Evolutionary conservation across 1,140 invertebrate genomes (phyloP).

Genomic region (Myzus persicae): DNA sequence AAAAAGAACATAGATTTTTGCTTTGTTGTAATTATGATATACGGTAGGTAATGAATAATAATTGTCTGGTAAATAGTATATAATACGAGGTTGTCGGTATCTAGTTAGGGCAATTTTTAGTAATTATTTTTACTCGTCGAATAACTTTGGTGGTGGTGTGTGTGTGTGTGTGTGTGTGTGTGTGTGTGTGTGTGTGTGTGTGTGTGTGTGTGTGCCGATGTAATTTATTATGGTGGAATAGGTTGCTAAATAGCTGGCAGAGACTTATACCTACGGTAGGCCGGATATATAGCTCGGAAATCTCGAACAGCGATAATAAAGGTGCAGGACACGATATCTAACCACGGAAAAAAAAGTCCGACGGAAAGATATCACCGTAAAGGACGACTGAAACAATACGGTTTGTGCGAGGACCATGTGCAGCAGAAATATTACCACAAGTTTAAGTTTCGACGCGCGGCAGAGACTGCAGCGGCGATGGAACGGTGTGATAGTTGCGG

Average conservation of each 20-base stretch:
- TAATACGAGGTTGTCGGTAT: neutral
- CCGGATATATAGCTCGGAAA: neutral
- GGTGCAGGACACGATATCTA: neutral
- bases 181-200: neutral
- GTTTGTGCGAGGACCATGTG: neutral
- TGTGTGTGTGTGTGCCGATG: neutral
- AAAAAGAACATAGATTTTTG: neutral
- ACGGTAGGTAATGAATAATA: neutral
- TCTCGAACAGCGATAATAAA: neutral
- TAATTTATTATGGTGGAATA: neutral
- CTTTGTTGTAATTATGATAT: neutral
- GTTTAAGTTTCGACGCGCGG: neutral
- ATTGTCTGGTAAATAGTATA: neutral
- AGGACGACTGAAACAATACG: neutral
- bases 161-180: neutral
- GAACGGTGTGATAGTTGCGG: neutral
- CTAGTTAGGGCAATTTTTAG: rapidly evolving
- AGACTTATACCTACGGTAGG: neutral
- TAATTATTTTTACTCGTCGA: neutral
- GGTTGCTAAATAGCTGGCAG: neutral
- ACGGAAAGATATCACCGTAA: neutral
- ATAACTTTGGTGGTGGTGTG: neutral
- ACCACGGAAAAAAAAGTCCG: neutral
- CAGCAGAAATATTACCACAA: slow-evolving; percentile 4
- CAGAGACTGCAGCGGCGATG: neutral